Conservation (phyloP, 2,113 vertebrate species). For the Aplodontia rufa region DNA sequence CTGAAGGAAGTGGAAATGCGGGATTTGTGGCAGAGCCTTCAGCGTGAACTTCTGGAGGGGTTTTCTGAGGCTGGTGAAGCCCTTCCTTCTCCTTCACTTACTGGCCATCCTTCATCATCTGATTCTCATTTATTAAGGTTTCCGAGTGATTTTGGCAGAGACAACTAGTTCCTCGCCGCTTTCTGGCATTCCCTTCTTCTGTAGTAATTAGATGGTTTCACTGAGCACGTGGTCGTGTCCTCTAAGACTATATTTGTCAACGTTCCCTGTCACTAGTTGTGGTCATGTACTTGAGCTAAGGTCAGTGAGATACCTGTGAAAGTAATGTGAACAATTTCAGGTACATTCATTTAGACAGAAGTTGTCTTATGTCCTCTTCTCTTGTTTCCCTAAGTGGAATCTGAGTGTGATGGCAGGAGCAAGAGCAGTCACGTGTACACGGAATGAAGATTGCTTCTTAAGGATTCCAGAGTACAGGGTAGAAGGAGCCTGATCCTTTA, state of each 20-base stretch:
- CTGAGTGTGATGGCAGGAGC: not conserved
- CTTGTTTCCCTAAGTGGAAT: not conserved
- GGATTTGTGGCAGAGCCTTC: not conserved
- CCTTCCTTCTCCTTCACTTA: not conserved
- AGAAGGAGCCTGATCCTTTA: not conserved
- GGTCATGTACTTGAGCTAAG: not conserved
- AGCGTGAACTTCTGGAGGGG: not conserved
- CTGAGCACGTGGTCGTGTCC: not conserved
- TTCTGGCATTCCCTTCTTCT: not conserved
- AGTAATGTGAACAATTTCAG: not conserved
- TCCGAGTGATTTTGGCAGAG: not conserved
- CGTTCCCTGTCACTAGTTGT: not conserved
- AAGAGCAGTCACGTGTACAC: not conserved
- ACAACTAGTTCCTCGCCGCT: not conserved
- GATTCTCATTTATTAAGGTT: not conserved
- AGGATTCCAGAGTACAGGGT: not conserved
- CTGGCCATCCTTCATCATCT: not conserved
- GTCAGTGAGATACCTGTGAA: not conserved
- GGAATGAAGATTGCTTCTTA: not conserved
- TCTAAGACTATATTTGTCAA: not conserved
- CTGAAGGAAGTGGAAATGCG: not conserved
- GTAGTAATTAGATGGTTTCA: not conserved
- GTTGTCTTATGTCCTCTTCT: too few species aligned
- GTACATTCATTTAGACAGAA: not conserved
- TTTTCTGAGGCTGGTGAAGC: not conserved